Base-by-base conservation (phyloP, 1,140 invertebrate genomes). In the Pteromalus puparum region DNA sequence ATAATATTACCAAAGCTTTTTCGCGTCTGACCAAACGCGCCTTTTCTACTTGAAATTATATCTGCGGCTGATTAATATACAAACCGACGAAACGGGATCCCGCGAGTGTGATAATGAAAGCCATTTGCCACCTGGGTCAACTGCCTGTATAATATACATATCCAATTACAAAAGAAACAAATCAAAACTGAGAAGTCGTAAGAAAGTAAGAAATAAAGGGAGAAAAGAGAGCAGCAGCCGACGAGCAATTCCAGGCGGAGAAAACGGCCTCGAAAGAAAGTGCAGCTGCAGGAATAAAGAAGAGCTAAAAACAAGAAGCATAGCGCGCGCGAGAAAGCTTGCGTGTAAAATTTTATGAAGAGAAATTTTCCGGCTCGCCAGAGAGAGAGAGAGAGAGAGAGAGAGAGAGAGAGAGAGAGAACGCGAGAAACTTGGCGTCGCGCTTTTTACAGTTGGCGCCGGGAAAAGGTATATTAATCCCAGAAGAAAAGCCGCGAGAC, bases 391-490 rank as follows among this genome's bases (percentile, higher is more conserved):
- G 4, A 30, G 65, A 21, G 61, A 28, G 34, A 34, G 4, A 30
- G 65, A 21, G 61, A 28, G 34, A 34, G 4, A 30, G 65, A 21
- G 61, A 28, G 34, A 34, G 4, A 30, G 65, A 21, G 61, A 28
- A 21, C 3, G 34, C n/a, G 65, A 4, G 6, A 68, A 67, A 38
- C 30, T 79, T 67, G 24, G 70, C 46, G 46, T 74, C 46, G 42
- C 68, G 53, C 80, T 73, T 77, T 77, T 61, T 61, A 30, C 75
- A 13, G 46, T 38, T 46, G 38, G 38, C 73, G 61, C 24, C 24
- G n/a, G 21, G 73, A 82, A 42, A 77, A 72, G 72, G 78, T 70
- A 83, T 83, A 83, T 83, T 83, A 83, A 83, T 83, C 82, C 82
- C 61, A 30, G 38, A 83, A 83, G 82, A 75, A 77, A 83, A 82